Conservation (phyloP, 1,140 invertebrate genomes). For the Periplaneta americana region DNA sequence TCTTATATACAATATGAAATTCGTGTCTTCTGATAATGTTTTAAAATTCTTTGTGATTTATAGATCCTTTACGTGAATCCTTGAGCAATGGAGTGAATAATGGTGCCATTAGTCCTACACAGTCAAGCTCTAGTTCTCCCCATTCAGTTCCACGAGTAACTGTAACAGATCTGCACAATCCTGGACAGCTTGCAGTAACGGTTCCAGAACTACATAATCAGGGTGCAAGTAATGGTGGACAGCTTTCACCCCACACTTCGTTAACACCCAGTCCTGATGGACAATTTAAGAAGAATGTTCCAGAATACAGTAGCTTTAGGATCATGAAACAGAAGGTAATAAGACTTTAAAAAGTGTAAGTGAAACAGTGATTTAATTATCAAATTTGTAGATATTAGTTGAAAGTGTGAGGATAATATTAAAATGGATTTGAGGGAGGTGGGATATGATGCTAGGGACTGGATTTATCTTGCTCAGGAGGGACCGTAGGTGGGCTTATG, state of each 20-base stretch:
- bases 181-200: neutral
- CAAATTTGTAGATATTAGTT: too few species aligned
- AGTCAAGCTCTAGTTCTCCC: constrained; percentile 10
- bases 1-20: too few species aligned
- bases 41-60: neutral
- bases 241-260: neutral
- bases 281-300: constrained; percentile 30
- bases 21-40: too few species aligned
- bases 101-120: neutral
- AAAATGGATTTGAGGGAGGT: too few species aligned
- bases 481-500: too few species aligned
- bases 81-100: neutral
- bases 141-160: neutral
- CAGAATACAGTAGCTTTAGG: constrained; percentile 31
- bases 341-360: too few species aligned
- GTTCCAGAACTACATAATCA: neutral
- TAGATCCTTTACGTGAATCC: neutral
- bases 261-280: constrained; percentile 35
- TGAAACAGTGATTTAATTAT: too few species aligned
- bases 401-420: too few species aligned
- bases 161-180: constrained; percentile 4
- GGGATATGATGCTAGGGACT: too few species aligned
- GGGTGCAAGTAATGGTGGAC: neutral
- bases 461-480: too few species aligned
- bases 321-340: constrained; percentile 40